phyloP scores from a whole-genome alignment of 2,113 vertebrate species.

The Tichodroma muraria region DNA sequence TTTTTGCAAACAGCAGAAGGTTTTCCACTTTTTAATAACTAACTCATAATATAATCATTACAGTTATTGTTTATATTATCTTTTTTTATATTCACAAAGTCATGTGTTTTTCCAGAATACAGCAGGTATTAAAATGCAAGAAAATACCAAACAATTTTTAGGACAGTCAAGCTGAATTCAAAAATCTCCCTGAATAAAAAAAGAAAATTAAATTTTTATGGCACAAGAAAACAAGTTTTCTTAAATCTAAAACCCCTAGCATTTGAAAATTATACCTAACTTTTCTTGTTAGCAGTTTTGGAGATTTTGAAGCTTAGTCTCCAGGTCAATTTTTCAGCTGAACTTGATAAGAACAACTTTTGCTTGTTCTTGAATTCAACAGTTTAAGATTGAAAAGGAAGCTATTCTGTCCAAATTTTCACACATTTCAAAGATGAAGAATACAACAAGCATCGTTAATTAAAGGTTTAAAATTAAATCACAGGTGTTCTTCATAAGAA shows the following conservation, averaged over 20 bases:
- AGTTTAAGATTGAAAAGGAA: not conserved
- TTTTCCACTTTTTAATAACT: not conserved
- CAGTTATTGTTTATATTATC: no score
- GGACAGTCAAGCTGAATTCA: not conserved
- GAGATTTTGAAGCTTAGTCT: not conserved
- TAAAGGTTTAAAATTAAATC: not conserved
- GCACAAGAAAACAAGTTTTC: accelerated
- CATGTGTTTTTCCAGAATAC: not conserved
- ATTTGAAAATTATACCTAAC: not conserved
- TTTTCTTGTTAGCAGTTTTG: not conserved
- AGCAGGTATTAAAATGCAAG: not conserved
- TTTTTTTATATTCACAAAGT: not conserved
- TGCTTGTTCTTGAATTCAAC: not conserved
- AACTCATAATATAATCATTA: not conserved
- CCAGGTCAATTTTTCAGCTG: not conserved
- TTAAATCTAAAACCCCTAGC: not conserved
- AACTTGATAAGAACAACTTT: not conserved
- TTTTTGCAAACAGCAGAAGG: not conserved
- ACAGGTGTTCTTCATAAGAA: not conserved
- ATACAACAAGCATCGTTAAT: not conserved
- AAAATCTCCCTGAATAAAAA: not conserved
- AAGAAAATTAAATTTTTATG: not conserved
- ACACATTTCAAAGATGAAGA: not conserved
- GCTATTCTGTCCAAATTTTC: not conserved
- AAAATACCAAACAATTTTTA: not conserved